A percentile compares a stretch with the other conserved stretches of the same genome.
Evolutionary conservation across 2,797 vertebrate species (phyloP).

Genomic region (Anguilla megastoma): DNA sequence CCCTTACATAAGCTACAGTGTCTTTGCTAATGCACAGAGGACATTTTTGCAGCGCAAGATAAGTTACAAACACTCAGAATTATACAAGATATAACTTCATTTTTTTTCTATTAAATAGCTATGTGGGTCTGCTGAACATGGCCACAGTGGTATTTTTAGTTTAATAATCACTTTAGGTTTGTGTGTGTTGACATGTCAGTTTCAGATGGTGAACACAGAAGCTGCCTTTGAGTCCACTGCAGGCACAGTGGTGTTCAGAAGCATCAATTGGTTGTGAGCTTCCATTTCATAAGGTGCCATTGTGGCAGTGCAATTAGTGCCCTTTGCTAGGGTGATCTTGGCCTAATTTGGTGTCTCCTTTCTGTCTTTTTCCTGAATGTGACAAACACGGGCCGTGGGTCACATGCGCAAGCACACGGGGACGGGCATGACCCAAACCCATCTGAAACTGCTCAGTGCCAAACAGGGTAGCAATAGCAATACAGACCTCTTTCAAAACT

Average conservation of each 20-base stretch:
- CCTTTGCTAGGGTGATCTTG: neutral
- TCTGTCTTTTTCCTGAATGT: neutral
- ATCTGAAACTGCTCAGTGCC: neutral
- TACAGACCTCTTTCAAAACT: neutral
- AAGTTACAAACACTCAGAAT: no score
- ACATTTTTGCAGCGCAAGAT: neutral
- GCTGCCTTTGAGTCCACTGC: neutral
- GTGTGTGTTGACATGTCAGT: neutral
- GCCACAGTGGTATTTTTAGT: neutral
- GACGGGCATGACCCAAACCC: neutral
- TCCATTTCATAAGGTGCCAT: neutral
- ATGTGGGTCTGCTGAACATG: neutral
- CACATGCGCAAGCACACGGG: no score
- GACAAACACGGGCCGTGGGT: neutral
- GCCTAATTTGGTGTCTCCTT: neutral
- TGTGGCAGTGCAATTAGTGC: neutral
- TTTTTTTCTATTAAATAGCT: neutral
- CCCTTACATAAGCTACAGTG: neutral
- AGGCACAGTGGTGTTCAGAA: neutral
- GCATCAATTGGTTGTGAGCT: neutral
- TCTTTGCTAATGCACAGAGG: neutral
- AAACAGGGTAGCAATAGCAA: neutral
- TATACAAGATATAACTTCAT: neutral
- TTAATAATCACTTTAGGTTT: neutral
- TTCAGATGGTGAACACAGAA: neutral